Percentiles rank a stretch among this genome's conserved stretches.
These are phyloP conservation scores for Drosophila triauraria DNA, from an alignment of 1,140 invertebrate genomes.

Conservation along the genomic window DNA sequence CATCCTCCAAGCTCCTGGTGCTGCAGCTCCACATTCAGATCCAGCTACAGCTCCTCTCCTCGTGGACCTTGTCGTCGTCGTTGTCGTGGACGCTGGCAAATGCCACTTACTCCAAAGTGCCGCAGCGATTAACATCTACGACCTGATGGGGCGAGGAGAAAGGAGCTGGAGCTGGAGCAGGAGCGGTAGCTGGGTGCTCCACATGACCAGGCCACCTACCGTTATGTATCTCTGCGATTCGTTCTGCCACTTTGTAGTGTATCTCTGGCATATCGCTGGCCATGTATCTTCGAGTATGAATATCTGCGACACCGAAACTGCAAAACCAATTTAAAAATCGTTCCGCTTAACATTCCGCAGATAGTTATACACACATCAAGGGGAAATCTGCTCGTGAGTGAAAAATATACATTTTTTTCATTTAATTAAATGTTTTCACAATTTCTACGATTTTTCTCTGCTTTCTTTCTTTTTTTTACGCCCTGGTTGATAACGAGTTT, in stretches of 20 bases:
- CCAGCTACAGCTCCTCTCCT: conserved; percentile 30
- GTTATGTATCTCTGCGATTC: conserved; percentile 61
- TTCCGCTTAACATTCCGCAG: conserved; percentile 55
- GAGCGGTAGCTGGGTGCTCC: conserved; percentile 23
- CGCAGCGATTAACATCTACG: conserved; percentile 83
- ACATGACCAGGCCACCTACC: conserved; percentile 57
- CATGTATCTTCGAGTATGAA: conserved; percentile 79
- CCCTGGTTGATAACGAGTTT: conserved; percentile 57
- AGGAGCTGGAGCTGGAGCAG: background rate
- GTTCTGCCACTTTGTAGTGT: conserved; percentile 53
- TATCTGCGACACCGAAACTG: conserved; percentile 73
- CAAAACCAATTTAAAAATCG: conserved; percentile 76
- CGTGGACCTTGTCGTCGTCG: conserved; percentile 43
- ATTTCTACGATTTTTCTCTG: conserved; percentile 4
- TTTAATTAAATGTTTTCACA: conserved; percentile 61
- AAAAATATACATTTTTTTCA: conserved; percentile 50
- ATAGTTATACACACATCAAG: conserved; percentile 67
- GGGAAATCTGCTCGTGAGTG: conserved; percentile 57
- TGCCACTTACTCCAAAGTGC: conserved; percentile 82
- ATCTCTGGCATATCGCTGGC: conserved; percentile 78
- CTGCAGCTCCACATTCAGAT: conserved; percentile 13
- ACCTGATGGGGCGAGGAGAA: conserved; percentile 57
- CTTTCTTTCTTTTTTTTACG: conserved; percentile 8
- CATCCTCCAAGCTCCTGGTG: conserved; percentile 18
- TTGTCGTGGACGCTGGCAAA: conserved; percentile 78